These are phyloP conservation scores for Pterostichus madidus DNA, from an alignment of 2,888 invertebrate species.

Conservation along the genomic window DNA sequence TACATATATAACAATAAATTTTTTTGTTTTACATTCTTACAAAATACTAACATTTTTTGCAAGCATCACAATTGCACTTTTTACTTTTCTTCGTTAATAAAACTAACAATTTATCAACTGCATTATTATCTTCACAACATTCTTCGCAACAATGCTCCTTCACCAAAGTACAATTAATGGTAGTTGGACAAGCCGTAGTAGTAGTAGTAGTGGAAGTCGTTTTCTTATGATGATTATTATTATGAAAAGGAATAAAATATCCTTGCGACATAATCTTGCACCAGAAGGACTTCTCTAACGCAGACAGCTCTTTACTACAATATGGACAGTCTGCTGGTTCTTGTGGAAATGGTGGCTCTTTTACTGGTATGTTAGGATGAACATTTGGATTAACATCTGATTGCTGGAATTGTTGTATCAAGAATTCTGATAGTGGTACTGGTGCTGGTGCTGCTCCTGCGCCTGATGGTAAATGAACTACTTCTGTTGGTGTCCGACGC, in stretches of 20 bases:
- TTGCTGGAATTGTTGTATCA: neutral
- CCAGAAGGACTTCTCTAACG: too few relatives aligned
- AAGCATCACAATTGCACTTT: conserved; percentile 5
- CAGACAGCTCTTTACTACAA: too few relatives aligned
- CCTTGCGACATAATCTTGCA: too few relatives aligned
- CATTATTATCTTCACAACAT: neutral
- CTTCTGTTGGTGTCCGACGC: neutral
- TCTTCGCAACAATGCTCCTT: neutral
- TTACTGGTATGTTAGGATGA: too few relatives aligned
- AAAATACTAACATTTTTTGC: neutral
- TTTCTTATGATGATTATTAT: too few relatives aligned
- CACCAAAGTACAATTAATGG: conserved; percentile 1
- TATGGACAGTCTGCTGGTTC: too few relatives aligned
- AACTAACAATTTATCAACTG: conserved; percentile 17
- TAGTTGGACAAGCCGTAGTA: neutral
- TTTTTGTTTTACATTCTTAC: too few relatives aligned
- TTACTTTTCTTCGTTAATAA: conserved; percentile 2
- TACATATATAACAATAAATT: too few relatives aligned
- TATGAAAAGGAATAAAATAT: too few relatives aligned
- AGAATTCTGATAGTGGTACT: neutral
- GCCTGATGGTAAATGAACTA: too few relatives aligned
- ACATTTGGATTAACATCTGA: neutral
- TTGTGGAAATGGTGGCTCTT: too few relatives aligned
- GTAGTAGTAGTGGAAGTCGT: neutral
- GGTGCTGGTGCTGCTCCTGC: too few relatives aligned